Evolutionary conservation across 2,888 invertebrate genomes (phyloP), one percentile per base, ranked within the genome.

Genomic region (Drosophila limbata): DNA sequence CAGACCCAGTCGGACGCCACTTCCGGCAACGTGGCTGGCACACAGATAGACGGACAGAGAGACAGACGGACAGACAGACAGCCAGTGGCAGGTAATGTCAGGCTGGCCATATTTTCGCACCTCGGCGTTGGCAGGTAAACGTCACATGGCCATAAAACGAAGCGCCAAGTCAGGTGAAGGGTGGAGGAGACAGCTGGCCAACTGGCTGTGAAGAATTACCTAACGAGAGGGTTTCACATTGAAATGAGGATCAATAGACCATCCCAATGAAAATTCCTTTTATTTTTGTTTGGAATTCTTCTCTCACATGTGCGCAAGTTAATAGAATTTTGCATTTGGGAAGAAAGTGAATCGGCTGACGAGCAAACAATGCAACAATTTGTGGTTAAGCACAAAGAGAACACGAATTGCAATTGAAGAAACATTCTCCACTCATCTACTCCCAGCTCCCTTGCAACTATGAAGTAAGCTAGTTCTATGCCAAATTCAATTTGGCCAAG

Each of bases 401-500:
- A 65, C 53, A 86, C 51, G 65, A 77, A 70, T 57, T 85, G 86
- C 87, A 80, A 67, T 73, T 80, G 74, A 40, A 51, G 70, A 73
- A 77, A 66, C 77, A 40, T 47, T 21, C 35, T n/a, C 5, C 11
- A 2, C 25, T 2, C 5, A 15, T 10, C 51, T 37, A 15, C 39
- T 25, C 39, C 40, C 3, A 47, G 28, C 10, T 15, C 5, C 53
- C 19, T 21, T 25, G 10, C 25, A 37, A 37, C 37, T 15, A 6
- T 11, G 19, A 15, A 50, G 61, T 44, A 37, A 52, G 72, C 17
- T 68, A 78, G 67, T 84, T 80, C 69, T 88, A 80, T 87, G 85
- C 88, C 88, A 84, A 89, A 84, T 84, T 84, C 73, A 84, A 84
- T 84, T 84, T 84, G 71, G 64, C 57, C 76, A 59, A 84, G 87